Evolutionary conservation across 2,113 vertebrate genomes (phyloP).

Genomic region (Coryphaenoides rupestris): DNA sequence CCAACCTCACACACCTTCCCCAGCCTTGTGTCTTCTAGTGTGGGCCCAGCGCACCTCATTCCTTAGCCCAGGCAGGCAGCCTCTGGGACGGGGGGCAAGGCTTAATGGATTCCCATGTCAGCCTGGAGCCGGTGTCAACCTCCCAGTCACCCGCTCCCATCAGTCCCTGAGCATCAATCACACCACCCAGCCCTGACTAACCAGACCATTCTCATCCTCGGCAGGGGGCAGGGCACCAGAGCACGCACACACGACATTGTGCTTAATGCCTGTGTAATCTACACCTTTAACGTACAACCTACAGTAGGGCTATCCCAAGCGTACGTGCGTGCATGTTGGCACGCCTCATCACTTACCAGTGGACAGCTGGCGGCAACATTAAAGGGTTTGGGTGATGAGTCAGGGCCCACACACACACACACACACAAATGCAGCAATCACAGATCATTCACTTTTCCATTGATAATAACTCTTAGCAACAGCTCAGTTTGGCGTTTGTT

Average conservation of each 20-base stretch:
- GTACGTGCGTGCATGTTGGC: conserved; percentile 3
- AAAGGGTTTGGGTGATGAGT: conserved; percentile 1
- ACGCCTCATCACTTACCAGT: conserved; percentile 39
- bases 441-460: not conserved
- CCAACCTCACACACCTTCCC: not conserved
- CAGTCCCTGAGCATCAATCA: conserved; percentile 14
- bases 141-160: conserved; percentile 11
- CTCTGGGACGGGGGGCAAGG: conserved; percentile 19
- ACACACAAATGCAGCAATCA: not conserved
- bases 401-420: conserved; percentile 1
- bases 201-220: conserved; percentile 11
- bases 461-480: conserved; percentile 10
- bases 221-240: conserved; percentile 10
- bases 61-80: conserved; percentile 24
- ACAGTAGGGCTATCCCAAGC: not conserved
- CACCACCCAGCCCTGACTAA: not conserved
- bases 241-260: not conserved
- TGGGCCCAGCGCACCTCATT: conserved; percentile 1
- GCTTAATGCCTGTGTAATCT: too few relatives aligned
- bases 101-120: conserved; percentile 32
- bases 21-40: not conserved
- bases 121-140: conserved; percentile 26
- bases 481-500: not conserved
- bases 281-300: too few relatives aligned
- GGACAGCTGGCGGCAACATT: conserved; percentile 47